Conservation (phyloP, 2,888 invertebrate genomes). For the Deilephila porcellus region DNA sequence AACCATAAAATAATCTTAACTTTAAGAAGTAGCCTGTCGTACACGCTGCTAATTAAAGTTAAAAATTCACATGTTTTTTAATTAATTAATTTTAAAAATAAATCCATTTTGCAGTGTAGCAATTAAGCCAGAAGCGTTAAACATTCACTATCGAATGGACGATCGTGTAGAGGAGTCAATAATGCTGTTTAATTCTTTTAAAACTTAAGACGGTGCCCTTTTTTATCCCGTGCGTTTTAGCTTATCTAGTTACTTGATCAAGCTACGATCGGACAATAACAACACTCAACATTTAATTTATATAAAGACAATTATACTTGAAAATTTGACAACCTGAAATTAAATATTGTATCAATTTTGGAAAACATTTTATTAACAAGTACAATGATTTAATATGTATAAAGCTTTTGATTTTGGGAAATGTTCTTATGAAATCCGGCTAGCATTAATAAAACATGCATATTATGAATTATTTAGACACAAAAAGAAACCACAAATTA, state of each 20-base stretch:
- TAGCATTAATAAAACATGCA: not conserved
- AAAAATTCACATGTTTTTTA: not conserved
- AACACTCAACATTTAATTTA: not conserved
- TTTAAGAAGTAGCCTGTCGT: no score
- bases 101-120: not conserved
- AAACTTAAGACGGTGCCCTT: not conserved
- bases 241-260: conserved; percentile 8
- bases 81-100: not conserved
- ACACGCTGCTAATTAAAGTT: no score
- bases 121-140: conserved; percentile 11
- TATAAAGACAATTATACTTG: not conserved
- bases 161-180: not conserved
- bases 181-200: not conserved
- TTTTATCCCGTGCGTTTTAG: not conserved
- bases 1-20: no score
- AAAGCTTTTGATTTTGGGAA: no score
- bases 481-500: not conserved
- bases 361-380: not conserved
- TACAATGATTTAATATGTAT: no score
- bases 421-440: not conserved
- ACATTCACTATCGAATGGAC: conserved; percentile 4
- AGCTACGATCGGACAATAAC: not conserved
- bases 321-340: not conserved
- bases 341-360: not conserved
- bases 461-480: not conserved